phyloP scores from a whole-genome alignment of 2,113 vertebrate genomes.

The Puffinus mauretanicus region DNA sequence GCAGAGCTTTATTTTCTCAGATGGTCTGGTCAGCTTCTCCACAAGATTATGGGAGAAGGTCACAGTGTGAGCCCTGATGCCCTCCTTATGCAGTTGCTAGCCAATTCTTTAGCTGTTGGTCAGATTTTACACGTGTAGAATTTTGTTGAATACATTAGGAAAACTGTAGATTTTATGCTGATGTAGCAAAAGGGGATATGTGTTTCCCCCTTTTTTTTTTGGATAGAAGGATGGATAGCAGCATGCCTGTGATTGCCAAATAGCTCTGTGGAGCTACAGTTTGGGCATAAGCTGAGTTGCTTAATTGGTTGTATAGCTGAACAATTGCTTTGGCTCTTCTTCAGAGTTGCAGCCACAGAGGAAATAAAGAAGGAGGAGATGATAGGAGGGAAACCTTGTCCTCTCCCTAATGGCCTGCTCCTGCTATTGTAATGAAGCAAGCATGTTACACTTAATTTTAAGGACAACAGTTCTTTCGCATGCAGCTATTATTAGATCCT shows the following conservation, averaged over 20 bases:
- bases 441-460: constrained; percentile 6
- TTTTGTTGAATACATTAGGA: neutral
- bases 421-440: neutral
- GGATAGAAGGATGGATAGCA: neutral
- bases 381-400: neutral
- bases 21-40: constrained; percentile 1
- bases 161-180: neutral
- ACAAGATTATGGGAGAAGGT: constrained; percentile 12
- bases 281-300: neutral
- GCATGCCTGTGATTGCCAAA: neutral
- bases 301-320: neutral
- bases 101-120: neutral
- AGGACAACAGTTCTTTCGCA: constrained; percentile 3
- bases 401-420: neutral
- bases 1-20: constrained; percentile 45
- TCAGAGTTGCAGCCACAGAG: neutral
- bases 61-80: neutral
- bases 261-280: neutral
- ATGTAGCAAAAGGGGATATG: neutral
- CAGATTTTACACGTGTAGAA: neutral
- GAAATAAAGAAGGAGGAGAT: neutral
- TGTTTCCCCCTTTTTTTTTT: neutral
- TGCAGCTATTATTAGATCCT: constrained; percentile 8
- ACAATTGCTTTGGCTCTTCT: neutral
- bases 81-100: neutral